A percentile compares a stretch with the other conserved stretches of the same genome.
Evolutionary conservation across 2,797 vertebrate genomes (phyloP).

Genomic region (Gorsachius magnificus): DNA sequence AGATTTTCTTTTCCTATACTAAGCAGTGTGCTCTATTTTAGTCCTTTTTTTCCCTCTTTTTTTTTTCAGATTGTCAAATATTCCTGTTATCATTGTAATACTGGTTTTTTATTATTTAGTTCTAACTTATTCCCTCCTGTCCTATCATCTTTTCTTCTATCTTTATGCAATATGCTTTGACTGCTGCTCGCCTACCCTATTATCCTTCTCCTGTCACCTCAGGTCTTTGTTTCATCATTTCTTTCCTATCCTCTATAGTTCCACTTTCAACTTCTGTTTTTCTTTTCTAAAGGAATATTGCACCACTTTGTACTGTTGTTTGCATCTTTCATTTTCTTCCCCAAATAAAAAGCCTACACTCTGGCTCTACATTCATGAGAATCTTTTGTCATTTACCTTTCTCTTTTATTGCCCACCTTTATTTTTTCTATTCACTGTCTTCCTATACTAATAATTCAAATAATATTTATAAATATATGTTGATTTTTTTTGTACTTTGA

Average conservation of each 20-base stretch:
- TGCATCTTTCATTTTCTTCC: neutral
- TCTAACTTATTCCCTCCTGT: neutral
- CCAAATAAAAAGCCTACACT: neutral
- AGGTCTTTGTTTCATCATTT: neutral
- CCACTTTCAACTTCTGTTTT: neutral
- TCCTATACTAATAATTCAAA: neutral
- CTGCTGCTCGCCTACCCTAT: neutral
- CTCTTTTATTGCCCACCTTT: neutral
- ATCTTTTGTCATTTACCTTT: neutral
- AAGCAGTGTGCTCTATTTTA: neutral
- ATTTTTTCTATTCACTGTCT: neutral
- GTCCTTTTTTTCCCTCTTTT: accelerated
- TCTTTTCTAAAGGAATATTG: neutral
- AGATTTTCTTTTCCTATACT: neutral
- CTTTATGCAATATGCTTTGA: neutral
- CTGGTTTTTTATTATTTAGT: neutral
- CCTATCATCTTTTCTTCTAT: neutral
- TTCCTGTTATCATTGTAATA: neutral
- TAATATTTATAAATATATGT: neutral
- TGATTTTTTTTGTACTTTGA: neutral
- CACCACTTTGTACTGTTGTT: neutral
- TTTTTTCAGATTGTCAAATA: neutral
- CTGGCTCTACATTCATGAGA: neutral
- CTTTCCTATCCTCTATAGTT: neutral
- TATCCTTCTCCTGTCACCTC: neutral